Conservation (phyloP, 2,113 vertebrate genomes). For the Triplophysa siluroides region DNA sequence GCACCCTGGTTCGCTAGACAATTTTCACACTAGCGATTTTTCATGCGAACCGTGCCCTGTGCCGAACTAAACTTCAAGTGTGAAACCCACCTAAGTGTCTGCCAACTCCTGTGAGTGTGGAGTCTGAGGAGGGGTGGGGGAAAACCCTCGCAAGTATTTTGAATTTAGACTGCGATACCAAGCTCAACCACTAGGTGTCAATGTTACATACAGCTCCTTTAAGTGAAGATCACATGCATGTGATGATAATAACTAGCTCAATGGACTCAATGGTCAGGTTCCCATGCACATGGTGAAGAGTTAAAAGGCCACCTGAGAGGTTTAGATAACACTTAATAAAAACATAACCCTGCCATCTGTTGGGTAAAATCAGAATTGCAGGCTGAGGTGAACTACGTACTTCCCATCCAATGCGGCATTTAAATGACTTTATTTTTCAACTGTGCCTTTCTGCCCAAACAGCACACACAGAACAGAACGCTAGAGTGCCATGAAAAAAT, state of each 20-base stretch:
- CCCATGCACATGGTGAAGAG: not conserved
- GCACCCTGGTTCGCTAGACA: too few relatives aligned
- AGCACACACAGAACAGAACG: not conserved
- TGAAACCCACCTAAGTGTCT: too few relatives aligned
- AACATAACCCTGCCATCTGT: slow-evolving; percentile 25
- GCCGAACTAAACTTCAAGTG: too few relatives aligned
- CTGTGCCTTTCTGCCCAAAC: not conserved
- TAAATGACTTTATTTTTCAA: not conserved
- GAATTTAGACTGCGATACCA: too few relatives aligned
- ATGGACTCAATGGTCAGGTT: not conserved
- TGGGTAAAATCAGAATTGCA: not conserved
- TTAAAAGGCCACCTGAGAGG: not conserved
- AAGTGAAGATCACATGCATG: not conserved
- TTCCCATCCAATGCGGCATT: not conserved
- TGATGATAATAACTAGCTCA: not conserved
- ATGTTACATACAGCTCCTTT: not conserved
- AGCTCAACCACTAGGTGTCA: too few relatives aligned
- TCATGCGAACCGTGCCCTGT: too few relatives aligned
- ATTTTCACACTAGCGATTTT: too few relatives aligned
- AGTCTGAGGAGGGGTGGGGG: too few relatives aligned
- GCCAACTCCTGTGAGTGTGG: too few relatives aligned
- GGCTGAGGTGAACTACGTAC: not conserved
- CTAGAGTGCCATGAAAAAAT: not conserved
- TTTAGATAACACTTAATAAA: not conserved
- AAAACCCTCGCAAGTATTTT: too few relatives aligned